Conservation (phyloP, 2,797 vertebrate genomes). For the Cyprinodon diabolis region DNA sequence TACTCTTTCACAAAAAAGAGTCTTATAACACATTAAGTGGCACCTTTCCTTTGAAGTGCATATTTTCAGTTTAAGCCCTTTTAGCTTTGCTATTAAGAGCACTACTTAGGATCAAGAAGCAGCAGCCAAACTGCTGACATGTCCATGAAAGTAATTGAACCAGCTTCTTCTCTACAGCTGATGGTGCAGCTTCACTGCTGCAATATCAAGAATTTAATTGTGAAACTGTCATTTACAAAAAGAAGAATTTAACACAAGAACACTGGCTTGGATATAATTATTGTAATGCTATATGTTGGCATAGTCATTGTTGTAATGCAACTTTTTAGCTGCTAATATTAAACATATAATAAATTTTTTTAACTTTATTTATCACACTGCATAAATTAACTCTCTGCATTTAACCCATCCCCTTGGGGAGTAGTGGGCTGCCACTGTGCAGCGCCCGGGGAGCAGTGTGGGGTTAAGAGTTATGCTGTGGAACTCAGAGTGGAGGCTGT, state of each 20-base stretch:
- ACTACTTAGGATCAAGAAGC: background rate
- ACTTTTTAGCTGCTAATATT: background rate
- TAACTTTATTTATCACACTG: too few relatives aligned
- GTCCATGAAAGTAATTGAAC: slow-evolving; percentile 8
- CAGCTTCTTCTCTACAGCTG: slow-evolving; percentile 5
- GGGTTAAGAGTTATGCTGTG: too few relatives aligned
- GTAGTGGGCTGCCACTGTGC: too few relatives aligned
- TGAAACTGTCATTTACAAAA: background rate
- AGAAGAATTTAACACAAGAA: background rate
- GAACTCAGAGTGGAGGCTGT: too few relatives aligned
- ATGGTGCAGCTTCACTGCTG: slow-evolving; percentile 3
- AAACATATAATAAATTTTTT: background rate
- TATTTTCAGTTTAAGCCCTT: background rate
- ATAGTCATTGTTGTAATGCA: background rate
- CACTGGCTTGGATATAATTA: background rate
- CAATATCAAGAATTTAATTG: background rate
- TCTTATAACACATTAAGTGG: background rate
- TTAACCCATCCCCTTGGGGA: too few relatives aligned
- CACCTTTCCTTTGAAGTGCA: background rate
- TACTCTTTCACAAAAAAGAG: background rate
- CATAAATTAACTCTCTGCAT: too few relatives aligned
- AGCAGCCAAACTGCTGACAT: slow-evolving; percentile 2
- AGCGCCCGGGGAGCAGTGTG: too few relatives aligned
- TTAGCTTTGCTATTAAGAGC: background rate
- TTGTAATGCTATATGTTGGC: background rate